Conservation (phyloP, 1,140 invertebrate species). For the Subanguina moxae region DNA sequence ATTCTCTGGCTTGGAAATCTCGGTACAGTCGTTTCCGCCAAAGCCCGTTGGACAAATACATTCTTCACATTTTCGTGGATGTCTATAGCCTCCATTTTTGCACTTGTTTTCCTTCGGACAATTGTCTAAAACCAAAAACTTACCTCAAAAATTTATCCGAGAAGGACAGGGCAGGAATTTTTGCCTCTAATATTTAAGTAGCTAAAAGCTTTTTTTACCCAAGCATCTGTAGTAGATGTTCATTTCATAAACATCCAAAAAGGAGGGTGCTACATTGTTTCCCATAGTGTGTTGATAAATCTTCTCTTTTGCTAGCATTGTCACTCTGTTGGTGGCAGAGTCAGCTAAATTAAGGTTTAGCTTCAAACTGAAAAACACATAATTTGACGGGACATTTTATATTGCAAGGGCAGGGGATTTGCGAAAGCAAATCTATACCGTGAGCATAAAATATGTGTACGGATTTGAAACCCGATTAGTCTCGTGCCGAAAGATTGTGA, state of each 20-base stretch:
- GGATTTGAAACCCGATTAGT: no score
- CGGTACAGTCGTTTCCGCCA: constrained; percentile 30
- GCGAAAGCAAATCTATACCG: no score
- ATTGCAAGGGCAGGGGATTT: no score
- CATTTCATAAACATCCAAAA: constrained; percentile 34
- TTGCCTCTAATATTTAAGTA: no score
- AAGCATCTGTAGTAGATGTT: constrained; percentile 34
- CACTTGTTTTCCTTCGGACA: constrained; percentile 10
- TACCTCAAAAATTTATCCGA: background rate
- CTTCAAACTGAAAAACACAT: background rate
- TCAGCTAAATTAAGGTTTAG: background rate
- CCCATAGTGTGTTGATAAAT: constrained; percentile 45
- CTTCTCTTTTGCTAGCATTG: constrained; percentile 26
- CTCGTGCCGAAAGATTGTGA: no score
- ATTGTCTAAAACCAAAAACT: constrained; percentile 13
- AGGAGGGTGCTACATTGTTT: constrained; percentile 36
- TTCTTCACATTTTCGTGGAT: constrained; percentile 26
- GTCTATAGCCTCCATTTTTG: constrained; percentile 35
- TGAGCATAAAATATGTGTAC: no score
- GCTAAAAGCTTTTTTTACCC: constrained; percentile 16
- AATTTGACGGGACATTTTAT: background rate
- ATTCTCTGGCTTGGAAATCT: constrained; percentile 15
- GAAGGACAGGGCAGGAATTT: no score
- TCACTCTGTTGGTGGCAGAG: constrained; percentile 5
- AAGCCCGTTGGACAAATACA: constrained; percentile 40